phyloP scores from a whole-genome alignment of 2,797 vertebrate species.

The Aratinga solstitialis region DNA sequence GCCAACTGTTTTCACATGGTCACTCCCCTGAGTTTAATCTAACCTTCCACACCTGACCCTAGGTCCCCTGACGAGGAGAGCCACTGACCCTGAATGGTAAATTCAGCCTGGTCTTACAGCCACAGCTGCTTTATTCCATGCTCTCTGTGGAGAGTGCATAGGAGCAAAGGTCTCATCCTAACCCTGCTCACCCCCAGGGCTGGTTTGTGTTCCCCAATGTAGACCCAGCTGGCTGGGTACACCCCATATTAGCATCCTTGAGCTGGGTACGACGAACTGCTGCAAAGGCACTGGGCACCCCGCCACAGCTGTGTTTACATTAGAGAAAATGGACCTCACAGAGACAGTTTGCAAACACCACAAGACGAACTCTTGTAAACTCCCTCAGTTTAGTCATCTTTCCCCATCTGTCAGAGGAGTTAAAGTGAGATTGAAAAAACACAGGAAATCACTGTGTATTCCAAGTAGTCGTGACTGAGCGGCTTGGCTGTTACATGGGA shows the following conservation, averaged over 20 bases:
- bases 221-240: background rate
- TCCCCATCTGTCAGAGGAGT: slow-evolving; percentile 74
- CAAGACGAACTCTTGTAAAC: slow-evolving; percentile 73
- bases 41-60: background rate
- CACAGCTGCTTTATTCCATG: background rate
- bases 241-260: slow-evolving; percentile 4
- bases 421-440: slow-evolving; percentile 72
- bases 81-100: background rate
- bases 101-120: background rate
- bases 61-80: background rate
- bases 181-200: background rate
- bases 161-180: background rate
- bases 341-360: slow-evolving; percentile 73
- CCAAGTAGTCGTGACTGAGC: slow-evolving; percentile 74
- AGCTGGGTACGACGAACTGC: slow-evolving; percentile 49
- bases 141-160: background rate
- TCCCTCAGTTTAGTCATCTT: slow-evolving; percentile 72
- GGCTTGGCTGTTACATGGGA: slow-evolving; percentile 73
- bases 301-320: slow-evolving; percentile 69
- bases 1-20: background rate
- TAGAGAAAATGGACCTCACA: slow-evolving; percentile 67
- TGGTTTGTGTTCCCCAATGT: background rate
- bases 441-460: slow-evolving; percentile 79
- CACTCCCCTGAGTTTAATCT: background rate
- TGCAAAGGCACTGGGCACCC: slow-evolving; percentile 43